A percentile compares a stretch with the other conserved stretches of the same genome.
phyloP scores from a whole-genome alignment of 2,797 vertebrate species.

The Zalophus californianus region DNA sequence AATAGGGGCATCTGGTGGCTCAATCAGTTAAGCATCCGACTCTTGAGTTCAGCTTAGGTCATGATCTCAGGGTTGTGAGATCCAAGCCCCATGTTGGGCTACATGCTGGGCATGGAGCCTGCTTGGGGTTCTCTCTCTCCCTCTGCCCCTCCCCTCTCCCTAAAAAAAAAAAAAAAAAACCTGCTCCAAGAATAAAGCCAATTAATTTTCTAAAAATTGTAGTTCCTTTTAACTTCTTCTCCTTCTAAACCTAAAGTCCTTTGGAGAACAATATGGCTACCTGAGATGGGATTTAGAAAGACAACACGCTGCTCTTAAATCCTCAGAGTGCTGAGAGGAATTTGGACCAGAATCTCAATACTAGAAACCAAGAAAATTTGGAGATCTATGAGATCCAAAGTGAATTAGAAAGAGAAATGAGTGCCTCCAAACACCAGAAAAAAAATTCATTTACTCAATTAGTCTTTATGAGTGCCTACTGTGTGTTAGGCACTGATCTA shows the following conservation, averaged over 20 bases:
- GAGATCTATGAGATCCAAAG: background rate
- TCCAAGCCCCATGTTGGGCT: background rate
- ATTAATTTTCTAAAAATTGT: background rate
- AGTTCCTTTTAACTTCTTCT: background rate
- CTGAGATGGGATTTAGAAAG: background rate
- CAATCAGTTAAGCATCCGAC: background rate
- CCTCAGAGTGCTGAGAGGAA: background rate
- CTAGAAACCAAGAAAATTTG: background rate
- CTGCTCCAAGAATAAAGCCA: background rate
- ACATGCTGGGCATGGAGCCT: background rate
- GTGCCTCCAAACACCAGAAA: background rate
- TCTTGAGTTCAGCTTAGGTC: background rate
- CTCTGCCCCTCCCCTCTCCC: background rate
- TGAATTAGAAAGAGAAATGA: background rate
- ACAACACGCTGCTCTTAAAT: background rate
- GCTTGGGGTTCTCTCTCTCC: background rate
- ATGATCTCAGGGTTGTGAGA: background rate
- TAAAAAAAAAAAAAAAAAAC: background rate
- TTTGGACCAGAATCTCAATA: background rate
- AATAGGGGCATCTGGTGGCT: background rate
- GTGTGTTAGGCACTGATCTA: background rate
- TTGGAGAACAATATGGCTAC: background rate
- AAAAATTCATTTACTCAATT: background rate
- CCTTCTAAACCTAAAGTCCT: background rate
- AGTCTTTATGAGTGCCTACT: background rate